Percentiles rank a stretch among this genome's conserved stretches.
Evolutionary conservation across 2,888 invertebrate species (phyloP).

Genomic region (Trachelus iudaicus): DNA sequence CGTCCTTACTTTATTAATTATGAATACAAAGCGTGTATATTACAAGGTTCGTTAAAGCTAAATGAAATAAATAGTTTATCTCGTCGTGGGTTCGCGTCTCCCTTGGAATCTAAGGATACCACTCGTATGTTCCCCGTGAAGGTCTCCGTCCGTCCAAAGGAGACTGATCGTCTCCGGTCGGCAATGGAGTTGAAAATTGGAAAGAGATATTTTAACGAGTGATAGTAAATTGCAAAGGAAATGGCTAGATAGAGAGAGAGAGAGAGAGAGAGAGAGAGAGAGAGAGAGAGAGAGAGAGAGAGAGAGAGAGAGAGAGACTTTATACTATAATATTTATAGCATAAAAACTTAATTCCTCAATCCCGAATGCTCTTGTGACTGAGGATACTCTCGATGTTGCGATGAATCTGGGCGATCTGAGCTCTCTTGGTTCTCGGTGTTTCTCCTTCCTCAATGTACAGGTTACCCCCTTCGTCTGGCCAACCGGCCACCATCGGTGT

Average conservation of each 20-base stretch:
- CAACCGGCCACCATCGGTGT: slow-evolving; percentile 49
- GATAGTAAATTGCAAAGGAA: background rate
- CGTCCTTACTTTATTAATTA: slow-evolving; percentile 9
- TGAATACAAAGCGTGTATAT: slow-evolving; percentile 24
- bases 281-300: too few species aligned
- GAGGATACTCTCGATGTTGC: slow-evolving; percentile 56
- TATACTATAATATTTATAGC: background rate
- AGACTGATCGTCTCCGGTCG: background rate
- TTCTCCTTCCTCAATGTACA: slow-evolving; percentile 57
- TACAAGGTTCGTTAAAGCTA: slow-evolving; percentile 27
- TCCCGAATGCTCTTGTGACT: slow-evolving; percentile 39
- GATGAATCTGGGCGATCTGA: slow-evolving; percentile 54
- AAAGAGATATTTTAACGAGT: background rate
- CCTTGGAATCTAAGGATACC: background rate
- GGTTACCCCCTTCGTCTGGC: slow-evolving; percentile 54
- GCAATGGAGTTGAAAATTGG: background rate
- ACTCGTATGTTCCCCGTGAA: background rate
- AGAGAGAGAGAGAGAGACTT: background rate
- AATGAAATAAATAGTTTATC: slow-evolving; percentile 24
- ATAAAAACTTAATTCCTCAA: background rate
- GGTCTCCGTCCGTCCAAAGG: background rate
- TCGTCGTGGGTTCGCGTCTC: background rate
- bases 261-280: background rate
- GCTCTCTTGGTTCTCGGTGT: slow-evolving; percentile 40
- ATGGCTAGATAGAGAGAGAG: too few species aligned